Percentiles rank a stretch among this genome's conserved stretches.
Evolutionary conservation across 1,140 invertebrate species (phyloP).

Genomic region (Euura saliciscinereae): DNA sequence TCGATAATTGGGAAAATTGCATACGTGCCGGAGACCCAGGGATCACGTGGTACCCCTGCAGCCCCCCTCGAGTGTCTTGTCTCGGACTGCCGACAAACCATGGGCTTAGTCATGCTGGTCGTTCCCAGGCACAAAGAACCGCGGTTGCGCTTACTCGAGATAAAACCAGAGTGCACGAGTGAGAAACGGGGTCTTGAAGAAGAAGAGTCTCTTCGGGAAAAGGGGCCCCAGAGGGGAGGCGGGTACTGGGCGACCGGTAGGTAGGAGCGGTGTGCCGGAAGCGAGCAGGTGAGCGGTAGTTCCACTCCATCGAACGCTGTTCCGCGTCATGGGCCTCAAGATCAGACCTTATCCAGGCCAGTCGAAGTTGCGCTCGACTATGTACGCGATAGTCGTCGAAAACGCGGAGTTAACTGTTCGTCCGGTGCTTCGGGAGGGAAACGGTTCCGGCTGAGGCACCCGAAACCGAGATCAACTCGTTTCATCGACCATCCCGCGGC

Average conservation of each 20-base stretch:
- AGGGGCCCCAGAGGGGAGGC: constrained; percentile 30
- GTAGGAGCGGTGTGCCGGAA: constrained; percentile 54
- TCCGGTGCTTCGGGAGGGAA: not conserved
- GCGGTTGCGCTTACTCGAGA: constrained; percentile 2
- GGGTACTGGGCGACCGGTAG: constrained; percentile 22
- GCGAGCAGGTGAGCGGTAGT: constrained; percentile 60
- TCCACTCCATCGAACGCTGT: constrained; percentile 59
- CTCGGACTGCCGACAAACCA: constrained; percentile 29
- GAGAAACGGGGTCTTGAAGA: constrained; percentile 26
- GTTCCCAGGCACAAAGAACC: constrained; percentile 44
- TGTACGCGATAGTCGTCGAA: not conserved
- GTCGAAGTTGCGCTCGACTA: not conserved
- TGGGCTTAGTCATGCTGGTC: constrained; percentile 47
- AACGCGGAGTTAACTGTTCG: not conserved
- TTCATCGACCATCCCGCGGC: not conserved
- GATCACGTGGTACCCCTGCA: too few species aligned
- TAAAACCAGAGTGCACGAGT: constrained; percentile 16
- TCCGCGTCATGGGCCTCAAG: constrained; percentile 56
- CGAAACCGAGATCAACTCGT: constrained; percentile 1
- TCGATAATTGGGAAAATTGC: not conserved
- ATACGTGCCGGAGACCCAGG: too few species aligned
- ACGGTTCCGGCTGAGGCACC: not conserved
- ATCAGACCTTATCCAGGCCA: constrained; percentile 39
- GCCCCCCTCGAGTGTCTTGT: too few species aligned
- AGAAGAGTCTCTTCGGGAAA: constrained; percentile 19